Percentiles rank a stretch among this genome's conserved stretches.
Evolutionary conservation across 92 coral and sea anemone genomes (phyloP).

Genomic region (Paragorgia papillata): DNA sequence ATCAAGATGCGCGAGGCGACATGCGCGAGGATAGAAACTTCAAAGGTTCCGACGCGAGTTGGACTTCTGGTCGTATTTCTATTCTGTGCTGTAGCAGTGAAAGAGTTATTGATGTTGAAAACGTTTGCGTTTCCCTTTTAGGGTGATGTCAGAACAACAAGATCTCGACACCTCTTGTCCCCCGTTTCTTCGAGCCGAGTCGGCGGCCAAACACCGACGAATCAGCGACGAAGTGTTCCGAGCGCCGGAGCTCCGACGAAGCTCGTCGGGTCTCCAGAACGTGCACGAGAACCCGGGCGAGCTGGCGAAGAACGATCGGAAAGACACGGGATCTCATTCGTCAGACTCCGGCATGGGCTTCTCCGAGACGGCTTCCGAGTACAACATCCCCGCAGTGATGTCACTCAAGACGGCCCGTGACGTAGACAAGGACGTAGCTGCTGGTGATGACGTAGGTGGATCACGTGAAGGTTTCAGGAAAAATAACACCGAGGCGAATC

Average conservation of each 20-base stretch:
- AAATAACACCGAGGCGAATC: background rate
- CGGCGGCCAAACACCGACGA: constrained; percentile 5
- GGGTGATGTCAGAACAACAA: constrained; percentile 48
- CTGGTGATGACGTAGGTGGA: background rate
- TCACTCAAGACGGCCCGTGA: background rate
- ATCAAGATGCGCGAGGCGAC: no score
- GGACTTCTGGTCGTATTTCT: no score
- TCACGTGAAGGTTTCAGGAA: background rate
- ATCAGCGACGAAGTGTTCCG: constrained; percentile 20
- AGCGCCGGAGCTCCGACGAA: background rate
- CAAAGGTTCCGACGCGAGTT: no score
- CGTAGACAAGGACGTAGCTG: background rate
- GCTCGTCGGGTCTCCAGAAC: background rate
- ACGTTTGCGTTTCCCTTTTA: no score
- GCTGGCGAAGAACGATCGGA: constrained; percentile 21
- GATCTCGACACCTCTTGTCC: constrained; percentile 41
- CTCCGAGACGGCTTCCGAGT: constrained; percentile 39
- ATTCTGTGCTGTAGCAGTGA: no score
- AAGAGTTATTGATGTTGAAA: constrained; percentile 6
- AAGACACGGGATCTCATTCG: constrained; percentile 30
- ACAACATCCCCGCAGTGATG: constrained; percentile 25
- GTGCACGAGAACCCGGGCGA: background rate
- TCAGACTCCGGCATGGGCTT: constrained; percentile 47
- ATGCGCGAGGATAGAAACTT: no score
- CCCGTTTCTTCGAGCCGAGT: background rate